Conservation (phyloP, 2,113 vertebrate species). For the Mesoclemmys tuberculata region DNA sequence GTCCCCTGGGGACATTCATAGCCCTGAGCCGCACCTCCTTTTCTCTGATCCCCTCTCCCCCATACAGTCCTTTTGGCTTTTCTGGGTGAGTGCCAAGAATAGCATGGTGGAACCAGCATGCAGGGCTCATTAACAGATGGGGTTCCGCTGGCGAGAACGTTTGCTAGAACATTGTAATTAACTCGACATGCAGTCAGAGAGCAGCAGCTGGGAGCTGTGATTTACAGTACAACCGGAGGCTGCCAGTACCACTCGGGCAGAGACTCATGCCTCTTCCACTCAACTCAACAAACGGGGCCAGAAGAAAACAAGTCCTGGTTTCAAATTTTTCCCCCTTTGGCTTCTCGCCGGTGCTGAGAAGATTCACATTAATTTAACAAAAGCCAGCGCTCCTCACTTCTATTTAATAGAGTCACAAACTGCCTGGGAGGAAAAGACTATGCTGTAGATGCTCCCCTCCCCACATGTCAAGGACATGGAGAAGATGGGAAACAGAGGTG, state of each 20-base stretch:
- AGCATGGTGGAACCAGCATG: background rate
- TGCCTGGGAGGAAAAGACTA: no score
- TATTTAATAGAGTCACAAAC: no score
- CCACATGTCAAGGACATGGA: no score
- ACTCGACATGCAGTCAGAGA: background rate
- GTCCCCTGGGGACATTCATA: background rate
- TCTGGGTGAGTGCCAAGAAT: background rate
- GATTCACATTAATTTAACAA: background rate
- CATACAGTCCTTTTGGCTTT: background rate
- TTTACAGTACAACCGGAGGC: background rate
- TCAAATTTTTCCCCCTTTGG: background rate
- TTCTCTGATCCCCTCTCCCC: background rate
- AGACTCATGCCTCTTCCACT: slow-evolving; percentile 2
- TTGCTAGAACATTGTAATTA: background rate
- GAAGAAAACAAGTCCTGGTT: slow-evolving; percentile 32
- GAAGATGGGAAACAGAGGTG: no score
- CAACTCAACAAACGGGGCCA: background rate
- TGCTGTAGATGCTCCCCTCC: no score
- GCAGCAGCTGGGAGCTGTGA: slow-evolving; percentile 35
- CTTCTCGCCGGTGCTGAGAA: background rate
- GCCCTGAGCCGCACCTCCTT: background rate
- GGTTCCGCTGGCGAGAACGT: background rate
- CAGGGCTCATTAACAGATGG: background rate
- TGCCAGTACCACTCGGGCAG: background rate
- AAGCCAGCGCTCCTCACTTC: background rate